Evolutionary conservation across 2,888 invertebrate species (phyloP), one percentile per base, ranked within the genome.

Genomic region (Creontiades dilutus): DNA sequence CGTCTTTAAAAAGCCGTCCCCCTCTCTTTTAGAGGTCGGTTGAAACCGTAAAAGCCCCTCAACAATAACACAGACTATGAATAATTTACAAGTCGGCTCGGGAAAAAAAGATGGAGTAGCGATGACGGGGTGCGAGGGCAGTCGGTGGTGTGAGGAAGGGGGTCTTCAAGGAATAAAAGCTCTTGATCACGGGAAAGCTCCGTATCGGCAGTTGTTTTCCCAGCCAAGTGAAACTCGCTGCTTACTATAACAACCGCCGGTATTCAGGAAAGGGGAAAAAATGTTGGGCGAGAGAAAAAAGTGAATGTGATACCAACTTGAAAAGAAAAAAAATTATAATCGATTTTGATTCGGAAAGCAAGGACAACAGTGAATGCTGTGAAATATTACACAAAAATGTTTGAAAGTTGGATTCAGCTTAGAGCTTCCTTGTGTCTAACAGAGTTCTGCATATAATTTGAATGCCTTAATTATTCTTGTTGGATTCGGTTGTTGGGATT

Each of bases 11-110:
- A 27, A 52, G 23, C 52, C 19, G 48, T 19, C 52, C 82, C 82
- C 11, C 13, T 68, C 68, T 13, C 68, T 68, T 61, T 82, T 52
- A 82, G 27, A 82, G 82, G 82, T 82, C 52, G 48, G 82, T 19
- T 78, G 82, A 82, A 82, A 82, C 82, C 82, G 82, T 82, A 82
- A 82, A 82, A 82, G 82, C 82, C 82, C 78, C 55, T 82, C 52
- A 82, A 82, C 82, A 82, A 82, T 82, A 82, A 82, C 82, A 82
- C 52, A 52, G 82, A 52, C 82, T 82, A 82, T 82, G 82, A 82
- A 82, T 82, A 82, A 82, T 82, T 82, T 82, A 82, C 82, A 82
- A 82, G 52, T 52, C 52, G 27, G 27, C 52, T 52, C 48, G 48
- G 11, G 52, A 13, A 80, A 47, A 46, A 16, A 80, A 47, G 78